Evolutionary conservation across 2,888 invertebrate species (phyloP).

Genomic region (Ctena decussata): DNA sequence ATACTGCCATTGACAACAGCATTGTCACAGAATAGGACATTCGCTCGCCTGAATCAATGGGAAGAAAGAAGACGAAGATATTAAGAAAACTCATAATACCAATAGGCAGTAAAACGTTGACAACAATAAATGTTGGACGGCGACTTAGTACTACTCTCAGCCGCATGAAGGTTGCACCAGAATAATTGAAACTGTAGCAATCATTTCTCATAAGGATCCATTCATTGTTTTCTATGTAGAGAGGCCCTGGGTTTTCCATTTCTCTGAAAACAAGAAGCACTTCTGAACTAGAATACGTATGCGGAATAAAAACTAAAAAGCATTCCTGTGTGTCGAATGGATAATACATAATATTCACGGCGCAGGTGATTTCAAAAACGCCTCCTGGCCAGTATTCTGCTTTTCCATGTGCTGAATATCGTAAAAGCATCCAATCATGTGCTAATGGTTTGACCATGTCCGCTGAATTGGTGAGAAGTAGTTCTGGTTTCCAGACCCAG

Average conservation of each 20-base stretch:
- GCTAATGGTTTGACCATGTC: neutral
- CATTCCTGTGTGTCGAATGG: neutral
- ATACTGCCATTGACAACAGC: neutral
- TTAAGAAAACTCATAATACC: neutral
- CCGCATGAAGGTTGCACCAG: neutral
- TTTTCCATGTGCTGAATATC: neutral
- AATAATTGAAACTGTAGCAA: too few species aligned
- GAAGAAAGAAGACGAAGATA: neutral
- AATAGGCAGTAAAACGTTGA: neutral
- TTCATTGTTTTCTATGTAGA: neutral
- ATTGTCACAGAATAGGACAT: neutral
- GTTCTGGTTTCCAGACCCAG: neutral
- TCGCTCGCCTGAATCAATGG: neutral
- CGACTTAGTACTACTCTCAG: neutral
- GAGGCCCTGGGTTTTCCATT: neutral
- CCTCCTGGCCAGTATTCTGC: neutral
- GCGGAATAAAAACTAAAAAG: neutral
- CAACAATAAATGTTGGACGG: neutral
- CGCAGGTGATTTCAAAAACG: neutral
- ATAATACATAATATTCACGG: neutral
- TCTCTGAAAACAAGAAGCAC: neutral
- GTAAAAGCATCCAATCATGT: neutral
- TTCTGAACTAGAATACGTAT: neutral
- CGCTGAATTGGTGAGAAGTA: neutral
- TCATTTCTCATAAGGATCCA: neutral